Evolutionary conservation across 2,797 vertebrate genomes (phyloP).

Genomic region (Falco columbarius): DNA sequence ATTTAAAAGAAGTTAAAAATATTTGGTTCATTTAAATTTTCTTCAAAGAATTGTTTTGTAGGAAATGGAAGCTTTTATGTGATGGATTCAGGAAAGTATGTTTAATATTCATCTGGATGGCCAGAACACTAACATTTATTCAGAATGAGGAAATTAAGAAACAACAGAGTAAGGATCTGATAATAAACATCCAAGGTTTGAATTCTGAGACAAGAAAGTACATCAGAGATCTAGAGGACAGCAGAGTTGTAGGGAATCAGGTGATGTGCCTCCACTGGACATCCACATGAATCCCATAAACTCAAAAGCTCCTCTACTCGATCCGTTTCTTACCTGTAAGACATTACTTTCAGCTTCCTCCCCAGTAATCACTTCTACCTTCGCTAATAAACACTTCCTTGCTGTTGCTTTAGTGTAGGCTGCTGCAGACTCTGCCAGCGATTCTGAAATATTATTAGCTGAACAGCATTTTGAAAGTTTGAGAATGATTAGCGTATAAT

Average conservation of each 20-base stretch:
- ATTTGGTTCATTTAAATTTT: neutral
- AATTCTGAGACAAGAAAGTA: neutral
- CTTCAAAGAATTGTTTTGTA: neutral
- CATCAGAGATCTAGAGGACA: neutral
- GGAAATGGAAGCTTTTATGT: neutral
- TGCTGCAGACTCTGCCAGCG: conserved; percentile 96
- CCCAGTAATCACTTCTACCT: conserved; percentile 97
- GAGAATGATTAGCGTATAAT: neutral
- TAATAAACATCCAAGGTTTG: neutral
- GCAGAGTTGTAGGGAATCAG: neutral
- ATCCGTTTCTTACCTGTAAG: conserved; percentile 84
- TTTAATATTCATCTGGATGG: neutral
- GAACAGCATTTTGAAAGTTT: conserved; percentile 35
- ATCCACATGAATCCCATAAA: neutral
- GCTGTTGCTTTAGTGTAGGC: conserved; percentile 99
- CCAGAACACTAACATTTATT: neutral
- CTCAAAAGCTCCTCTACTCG: neutral
- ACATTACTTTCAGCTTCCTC: conserved; percentile 98
- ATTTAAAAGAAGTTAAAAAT: neutral
- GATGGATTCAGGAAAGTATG: neutral
- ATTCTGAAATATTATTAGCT: conserved; percentile 92
- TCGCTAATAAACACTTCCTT: conserved; percentile 94
- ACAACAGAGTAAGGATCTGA: neutral
- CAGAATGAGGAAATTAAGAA: neutral
- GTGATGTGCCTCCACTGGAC: neutral